Evolutionary conservation across 2,888 invertebrate species (phyloP), one percentile per base, ranked within the genome.

Genomic region (Agrotis clavis): DNA sequence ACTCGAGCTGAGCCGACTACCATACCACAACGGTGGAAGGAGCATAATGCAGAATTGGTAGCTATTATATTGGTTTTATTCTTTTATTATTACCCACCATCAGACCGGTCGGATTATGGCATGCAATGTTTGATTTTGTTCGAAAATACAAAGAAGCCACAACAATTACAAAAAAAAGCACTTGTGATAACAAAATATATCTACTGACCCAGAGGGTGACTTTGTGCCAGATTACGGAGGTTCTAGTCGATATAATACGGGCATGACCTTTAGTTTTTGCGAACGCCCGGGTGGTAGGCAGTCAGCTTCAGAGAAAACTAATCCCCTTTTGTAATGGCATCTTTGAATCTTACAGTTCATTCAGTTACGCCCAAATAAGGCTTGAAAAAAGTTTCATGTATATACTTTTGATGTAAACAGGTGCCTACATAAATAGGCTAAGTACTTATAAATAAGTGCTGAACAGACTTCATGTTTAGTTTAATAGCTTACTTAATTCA

Each of bases 1-100:
- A 25, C 18, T 45, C 21, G 1, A 7, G 51, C 18, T 14, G 56
- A 19, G n/a, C 16, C 18, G 21, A 66, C 59, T 51, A n/a, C 45
- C 45, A 69, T 45, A 73, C 4, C 25, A 41, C 21, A 25, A 7
- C 14, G 5, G 35, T 47, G 47, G 48, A 79, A 47, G n/a, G n/a
- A 56, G 18, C 50, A 50, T 50, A 63, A 64, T 60, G 59, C 16
- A 41, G 25, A 63, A 63, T 63, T 67, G 41, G 56, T 64, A 41
- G 5, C n/a, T 25, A 0, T 35, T 25, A 21, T 13, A 41, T n/a
- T 11, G 19, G 11, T 51, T 62, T 64, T 47, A 70, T 51, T 60
- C 7, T 51, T 62, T 64, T 47, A 70, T 51, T 60, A 70, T 51
- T 60, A n/a, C 14, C 35, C 45, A n/a, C 11, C 4, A 14, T 35